A percentile compares a stretch with the other conserved stretches of the same genome.
phyloP scores from a whole-genome alignment of 2,113 vertebrate genomes.

The Entomyzon cyanotis region DNA sequence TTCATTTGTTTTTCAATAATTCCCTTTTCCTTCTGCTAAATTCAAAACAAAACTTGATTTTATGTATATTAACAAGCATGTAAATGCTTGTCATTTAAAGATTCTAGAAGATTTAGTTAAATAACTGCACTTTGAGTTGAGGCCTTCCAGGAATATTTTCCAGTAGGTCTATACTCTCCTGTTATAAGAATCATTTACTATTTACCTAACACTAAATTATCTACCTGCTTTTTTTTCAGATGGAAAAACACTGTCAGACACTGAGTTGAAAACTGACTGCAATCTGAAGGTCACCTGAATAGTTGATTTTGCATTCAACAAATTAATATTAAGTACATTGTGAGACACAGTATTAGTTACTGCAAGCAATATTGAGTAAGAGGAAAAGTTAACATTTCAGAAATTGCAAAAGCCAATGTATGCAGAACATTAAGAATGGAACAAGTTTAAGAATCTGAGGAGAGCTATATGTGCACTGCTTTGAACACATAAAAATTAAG shows the following conservation, averaged over 20 bases:
- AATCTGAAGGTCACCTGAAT: not conserved
- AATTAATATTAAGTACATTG: not conserved
- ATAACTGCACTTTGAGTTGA: not conserved
- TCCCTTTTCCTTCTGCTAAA: not conserved
- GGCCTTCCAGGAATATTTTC: not conserved
- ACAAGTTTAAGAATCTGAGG: not conserved
- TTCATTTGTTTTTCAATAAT: not conserved
- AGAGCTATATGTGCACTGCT: not conserved
- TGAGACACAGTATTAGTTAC: not conserved
- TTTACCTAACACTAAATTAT: not conserved
- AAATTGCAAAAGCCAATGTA: not conserved
- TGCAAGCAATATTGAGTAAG: not conserved
- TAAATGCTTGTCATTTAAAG: not conserved
- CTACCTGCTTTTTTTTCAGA: not conserved
- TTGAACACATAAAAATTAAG: not conserved
- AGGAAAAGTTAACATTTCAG: not conserved
- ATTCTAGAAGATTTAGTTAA: not conserved
- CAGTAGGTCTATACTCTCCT: not conserved
- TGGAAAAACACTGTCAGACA: not conserved
- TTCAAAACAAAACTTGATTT: not conserved
- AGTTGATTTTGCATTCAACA: not conserved
- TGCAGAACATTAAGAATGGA: not conserved
- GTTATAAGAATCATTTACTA: not conserved
- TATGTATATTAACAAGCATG: not conserved
- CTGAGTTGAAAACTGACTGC: not conserved